Base-by-base conservation (phyloP, 2,797 vertebrate genomes). In the Bovichtus variegatus region DNA sequence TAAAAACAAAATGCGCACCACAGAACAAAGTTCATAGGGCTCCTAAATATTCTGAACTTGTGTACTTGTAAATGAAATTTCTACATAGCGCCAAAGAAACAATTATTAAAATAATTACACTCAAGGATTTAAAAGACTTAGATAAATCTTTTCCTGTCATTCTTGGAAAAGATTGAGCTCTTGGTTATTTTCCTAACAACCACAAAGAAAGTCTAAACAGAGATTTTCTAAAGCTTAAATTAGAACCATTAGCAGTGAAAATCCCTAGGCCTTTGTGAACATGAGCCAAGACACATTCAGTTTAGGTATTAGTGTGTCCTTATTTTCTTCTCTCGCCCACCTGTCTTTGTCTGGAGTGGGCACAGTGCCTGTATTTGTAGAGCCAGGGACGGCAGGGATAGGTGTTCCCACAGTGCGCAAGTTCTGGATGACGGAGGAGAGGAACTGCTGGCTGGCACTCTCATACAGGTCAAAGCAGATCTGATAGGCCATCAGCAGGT, bases 401-500 rank as follows among this genome's bases (percentile, higher is more conserved):
- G 97, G 98, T 23, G 97, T 98, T 63, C 98, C 98, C 49, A 99
- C 97, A 0, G 97, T 98, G 69, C 95, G 95, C 73, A 99, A 93
- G 84, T 99, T 99, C 92, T 99, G 98, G 87, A 99, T 99, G 68
- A 99, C 98, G 1, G 98, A 98, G 6, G 98, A 99, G 64, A 99
- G 94, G 92, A 99, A 99, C 94, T 99, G 98, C 92, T 99, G 98
- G 92, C 98, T 99, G 27, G 98, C 98, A 9, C 98, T 99, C 95
- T 99, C 98, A 19, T 99, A 99, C 58, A 99, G 93, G 89, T 99
- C 98, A 75, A 99, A 99, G 87, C 98, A 99, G 87, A 99, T 99
- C 90, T 99, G 98, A 85, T 99, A 99, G 29, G 98, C 97, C 98
- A 99, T 99, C 64, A 99, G 95, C 40, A 99, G 95, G 91, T 99